Base-by-base conservation (phyloP, 2,888 invertebrate genomes). In the Eudemis profundana region DNA sequence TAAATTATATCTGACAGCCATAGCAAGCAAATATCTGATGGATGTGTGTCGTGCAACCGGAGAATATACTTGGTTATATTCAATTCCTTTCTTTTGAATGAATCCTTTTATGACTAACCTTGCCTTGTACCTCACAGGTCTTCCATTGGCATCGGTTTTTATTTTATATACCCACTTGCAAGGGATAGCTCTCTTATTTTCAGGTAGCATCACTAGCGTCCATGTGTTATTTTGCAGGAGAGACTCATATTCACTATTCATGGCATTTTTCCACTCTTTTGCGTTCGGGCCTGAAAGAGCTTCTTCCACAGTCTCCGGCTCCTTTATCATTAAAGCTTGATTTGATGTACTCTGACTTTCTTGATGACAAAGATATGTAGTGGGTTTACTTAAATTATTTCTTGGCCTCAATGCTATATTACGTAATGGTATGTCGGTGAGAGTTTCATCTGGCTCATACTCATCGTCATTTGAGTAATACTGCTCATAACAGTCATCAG, bases 41-140 rank as follows among this genome's bases (percentile, higher is more conserved):
- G 47, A 47, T 14, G 47, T 47, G 4, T 47, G 47, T n/a, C 47
- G 47, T 5, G 15, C 40, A 5, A 42, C 40, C 2, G 40, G 10
- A 44, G 7, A 10, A 44, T 23, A 23, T 23, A 27, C 7, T 8
- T 27, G 14, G 23, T 21, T 21, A 46, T 21, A 21, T 10, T 21
- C 21, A 8, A n/a, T 21, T 21, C n/a, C 46, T n/a, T 21, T 21
- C 21, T 17, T 46, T 7, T 21, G 21, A 46, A 46, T 46, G 12
- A 23, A 46, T 15, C 53, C 10, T 17, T 23, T 38, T 2, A 70
- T 69, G 1, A 72, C 67, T 3, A 68, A 40, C 42, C 68, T 61
- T 23, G 71, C 69, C 42, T 70, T 72, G 59, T 47, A 72, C 15
- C 66, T n/a, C 17, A 60, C 14, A 42, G 68, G 60, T 0, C 64